Evolutionary conservation across 2,888 invertebrate species (phyloP).

Genomic region (Polyommatus iphigenia): DNA sequence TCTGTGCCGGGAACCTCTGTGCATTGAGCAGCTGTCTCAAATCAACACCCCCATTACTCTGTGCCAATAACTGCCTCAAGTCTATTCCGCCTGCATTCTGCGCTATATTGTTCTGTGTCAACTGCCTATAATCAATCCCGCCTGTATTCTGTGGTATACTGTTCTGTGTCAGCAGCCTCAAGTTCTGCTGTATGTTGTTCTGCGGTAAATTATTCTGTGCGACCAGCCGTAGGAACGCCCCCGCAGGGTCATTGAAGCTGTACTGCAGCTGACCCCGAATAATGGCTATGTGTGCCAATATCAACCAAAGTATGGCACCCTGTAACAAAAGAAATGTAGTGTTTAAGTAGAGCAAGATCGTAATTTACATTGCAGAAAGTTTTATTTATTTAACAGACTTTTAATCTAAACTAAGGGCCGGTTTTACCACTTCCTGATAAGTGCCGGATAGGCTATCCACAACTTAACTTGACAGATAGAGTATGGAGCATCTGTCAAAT

Average conservation of each 20-base stretch:
- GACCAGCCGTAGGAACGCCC: constrained; percentile 4
- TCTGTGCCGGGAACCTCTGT: constrained; percentile 46
- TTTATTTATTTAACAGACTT: no score
- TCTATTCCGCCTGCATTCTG: not conserved
- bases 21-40: not conserved
- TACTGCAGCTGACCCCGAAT: constrained; percentile 7
- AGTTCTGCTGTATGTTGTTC: not conserved
- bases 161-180: not conserved
- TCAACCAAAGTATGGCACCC: constrained; percentile 7
- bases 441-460: no score
- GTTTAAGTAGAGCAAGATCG: not conserved
- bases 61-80: not conserved
- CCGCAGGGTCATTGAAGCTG: constrained; percentile 3
- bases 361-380: not conserved
- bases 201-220: not conserved
- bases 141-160: not conserved
- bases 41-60: not conserved
- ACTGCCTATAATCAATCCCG: not conserved
- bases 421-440: no score
- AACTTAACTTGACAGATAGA: no score
- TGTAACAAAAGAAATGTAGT: constrained; percentile 6
- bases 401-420: not conserved
- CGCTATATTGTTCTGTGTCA: not conserved
- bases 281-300: not conserved
- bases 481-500: no score